Conservation (phyloP, 2,113 vertebrate species). For the Pelodiscus sinensis region DNA sequence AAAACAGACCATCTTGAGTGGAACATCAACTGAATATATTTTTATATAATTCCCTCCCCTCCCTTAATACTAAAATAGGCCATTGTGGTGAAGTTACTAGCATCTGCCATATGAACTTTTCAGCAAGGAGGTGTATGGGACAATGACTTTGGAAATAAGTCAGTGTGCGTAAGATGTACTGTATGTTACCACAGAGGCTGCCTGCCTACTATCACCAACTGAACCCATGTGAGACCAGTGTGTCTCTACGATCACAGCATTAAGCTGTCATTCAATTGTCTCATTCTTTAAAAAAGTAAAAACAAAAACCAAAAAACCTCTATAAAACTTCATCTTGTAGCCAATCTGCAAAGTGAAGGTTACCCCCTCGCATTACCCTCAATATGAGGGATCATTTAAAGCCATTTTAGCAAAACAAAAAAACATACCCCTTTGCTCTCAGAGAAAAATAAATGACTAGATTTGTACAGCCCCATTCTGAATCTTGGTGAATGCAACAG, state of each 20-base stretch:
- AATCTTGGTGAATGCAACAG: conserved; percentile 8
- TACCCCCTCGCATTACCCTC: conserved; percentile 65
- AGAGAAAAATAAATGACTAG: neutral
- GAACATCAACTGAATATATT: conserved; percentile 63
- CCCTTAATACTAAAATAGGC: conserved; percentile 82
- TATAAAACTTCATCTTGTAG: neutral
- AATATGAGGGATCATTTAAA: conserved; percentile 80
- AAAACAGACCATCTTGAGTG: conserved; percentile 64
- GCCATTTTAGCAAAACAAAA: conserved; percentile 19
- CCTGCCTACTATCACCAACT: conserved; percentile 23
- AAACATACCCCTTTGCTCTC: conserved; percentile 28
- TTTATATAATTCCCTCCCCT: conserved; percentile 51
- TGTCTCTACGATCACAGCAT: neutral
- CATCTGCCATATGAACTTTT: conserved; percentile 63
- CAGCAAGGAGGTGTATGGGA: conserved; percentile 50
- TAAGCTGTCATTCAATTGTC: conserved; percentile 10
- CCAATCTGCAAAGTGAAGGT: conserved; percentile 3
- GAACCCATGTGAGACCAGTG: neutral
- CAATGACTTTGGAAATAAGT: neutral
- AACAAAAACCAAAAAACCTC: conserved; percentile 3
- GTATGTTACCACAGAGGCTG: conserved; percentile 36
- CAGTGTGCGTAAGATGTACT: neutral
- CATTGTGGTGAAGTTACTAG: conserved; percentile 84
- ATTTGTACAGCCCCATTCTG: conserved; percentile 26
- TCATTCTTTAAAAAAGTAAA: conserved; percentile 59